A percentile compares a stretch with the other conserved stretches of the same genome.
Evolutionary conservation across 2,888 invertebrate species (phyloP).

Genomic region (Drosophila acutilabella): DNA sequence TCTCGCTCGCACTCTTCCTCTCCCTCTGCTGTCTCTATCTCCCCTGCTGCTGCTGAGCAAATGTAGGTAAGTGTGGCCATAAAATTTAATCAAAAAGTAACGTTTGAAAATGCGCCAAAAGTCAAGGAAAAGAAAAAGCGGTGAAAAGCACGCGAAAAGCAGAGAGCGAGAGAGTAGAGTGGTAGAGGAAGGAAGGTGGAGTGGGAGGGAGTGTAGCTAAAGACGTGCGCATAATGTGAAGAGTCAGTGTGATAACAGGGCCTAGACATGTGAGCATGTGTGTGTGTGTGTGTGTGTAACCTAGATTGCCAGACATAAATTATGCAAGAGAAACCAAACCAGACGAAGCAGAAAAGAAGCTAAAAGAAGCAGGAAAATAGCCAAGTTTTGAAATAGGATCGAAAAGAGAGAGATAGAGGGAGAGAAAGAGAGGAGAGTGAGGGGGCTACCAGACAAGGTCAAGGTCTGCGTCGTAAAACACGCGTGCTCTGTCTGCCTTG

Average conservation of each 20-base stretch:
- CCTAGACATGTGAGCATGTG: slow-evolving; percentile 39
- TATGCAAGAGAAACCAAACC: slow-evolving; percentile 72
- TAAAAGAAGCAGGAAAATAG: slow-evolving; percentile 12
- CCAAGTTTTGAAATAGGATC: slow-evolving; percentile 38
- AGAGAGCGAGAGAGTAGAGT: slow-evolving; percentile 22
- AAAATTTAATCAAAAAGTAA: slow-evolving; percentile 72
- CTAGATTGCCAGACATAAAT: slow-evolving; percentile 78
- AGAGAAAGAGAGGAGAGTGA: neutral
- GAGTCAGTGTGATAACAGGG: slow-evolving; percentile 54
- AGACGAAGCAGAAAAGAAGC: slow-evolving; percentile 16
- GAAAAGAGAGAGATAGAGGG: neutral
- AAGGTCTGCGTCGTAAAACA: slow-evolving; percentile 41
- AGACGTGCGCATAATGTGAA: slow-evolving; percentile 70
- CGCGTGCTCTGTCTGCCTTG: slow-evolving; percentile 36
- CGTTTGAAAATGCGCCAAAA: slow-evolving; percentile 76
- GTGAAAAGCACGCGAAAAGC: slow-evolving; percentile 29
- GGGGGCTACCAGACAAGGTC: slow-evolving; percentile 45
- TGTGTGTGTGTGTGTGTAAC: slow-evolving; percentile 59
- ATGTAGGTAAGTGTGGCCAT: slow-evolving; percentile 56
- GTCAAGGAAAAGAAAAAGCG: slow-evolving; percentile 45
- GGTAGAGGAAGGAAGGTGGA: neutral
- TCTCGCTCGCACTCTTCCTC: slow-evolving; percentile 15
- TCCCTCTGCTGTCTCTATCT: slow-evolving; percentile 16
- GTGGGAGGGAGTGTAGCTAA: neutral
- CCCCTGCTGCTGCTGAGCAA: slow-evolving; percentile 11